Base-by-base conservation (phyloP, 2,888 invertebrate genomes). In the Pemphredon lugubris region DNA sequence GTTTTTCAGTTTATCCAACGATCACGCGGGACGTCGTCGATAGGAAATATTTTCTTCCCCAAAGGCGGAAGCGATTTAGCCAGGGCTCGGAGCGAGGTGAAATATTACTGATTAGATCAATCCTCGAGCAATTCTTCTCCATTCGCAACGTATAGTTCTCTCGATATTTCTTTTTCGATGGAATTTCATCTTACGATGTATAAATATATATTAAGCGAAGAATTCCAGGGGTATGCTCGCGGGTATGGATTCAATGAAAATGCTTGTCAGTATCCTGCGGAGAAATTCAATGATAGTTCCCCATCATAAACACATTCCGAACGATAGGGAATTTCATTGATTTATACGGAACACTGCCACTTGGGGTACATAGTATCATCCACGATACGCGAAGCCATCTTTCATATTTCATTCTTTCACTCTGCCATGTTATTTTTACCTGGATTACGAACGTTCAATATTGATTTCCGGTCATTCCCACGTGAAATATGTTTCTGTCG, bases 341-440 rank as follows among this genome's bases (percentile, higher is more conserved):
- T 73, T 64, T 54, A 37, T 14, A 16, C 26, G 20, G 14, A 21
- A 37, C 34, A 30, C 48, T 21, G 45, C 23, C 18, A 32, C n/a
- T 4, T 7, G n/a, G 26, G 40, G 18, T 18, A 50, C 37, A n/a
- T n/a, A 16, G 34, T 30, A 45, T 55, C 51, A 21, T 34, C 23
- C 30, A 34, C 2, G 47, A 51, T 34, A 55, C 37, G 11, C 6
- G 16, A 37, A 40, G 16, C 23, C 20, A 50, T 48, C 34, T 20
- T 67, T 50, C 67, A 65, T 61, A 57, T 57, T 57, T 60, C 70
- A 32, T 45, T 71, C 47, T 47, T 51, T 37, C 42, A n/a, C 37
- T 2, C 37, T 9, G 30, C 20, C 4, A 21, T 20, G 30, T 45
- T 48, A 51, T 58, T 32, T 57, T 40, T 37, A 16, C 57, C 23